Conservation (phyloP, 2,797 vertebrate species). For the Notolabrus celidotus region DNA sequence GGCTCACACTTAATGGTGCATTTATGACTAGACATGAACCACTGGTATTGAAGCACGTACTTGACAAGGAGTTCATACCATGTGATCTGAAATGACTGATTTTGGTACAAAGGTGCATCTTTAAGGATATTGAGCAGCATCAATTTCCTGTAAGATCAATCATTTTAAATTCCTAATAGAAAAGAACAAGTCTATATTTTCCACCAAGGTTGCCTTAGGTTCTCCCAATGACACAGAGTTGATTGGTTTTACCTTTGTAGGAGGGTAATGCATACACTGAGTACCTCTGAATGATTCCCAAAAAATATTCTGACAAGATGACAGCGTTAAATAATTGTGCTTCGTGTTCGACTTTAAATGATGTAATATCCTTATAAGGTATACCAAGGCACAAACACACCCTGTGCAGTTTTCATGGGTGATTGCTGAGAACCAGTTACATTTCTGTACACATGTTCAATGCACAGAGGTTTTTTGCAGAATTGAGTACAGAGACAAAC, state of each 20-base stretch:
- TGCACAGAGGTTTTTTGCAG: not conserved
- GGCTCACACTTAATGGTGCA: no score
- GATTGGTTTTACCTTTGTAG: not conserved
- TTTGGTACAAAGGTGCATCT: not conserved
- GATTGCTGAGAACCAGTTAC: no score
- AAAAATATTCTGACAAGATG: not conserved
- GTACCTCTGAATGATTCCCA: no score
- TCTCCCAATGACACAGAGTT: not conserved
- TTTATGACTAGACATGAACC: not conserved
- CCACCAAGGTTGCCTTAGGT: no score
- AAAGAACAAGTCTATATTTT: no score
- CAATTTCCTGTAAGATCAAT: not conserved
- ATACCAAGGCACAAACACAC: no score
- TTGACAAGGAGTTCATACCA: not conserved
- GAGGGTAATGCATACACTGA: not conserved
- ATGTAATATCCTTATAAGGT: no score
- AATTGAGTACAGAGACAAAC: constrained; percentile 5
- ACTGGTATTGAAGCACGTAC: not conserved
- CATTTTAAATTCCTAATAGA: no score
- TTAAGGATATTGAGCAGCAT: not conserved
- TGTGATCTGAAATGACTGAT: not conserved
- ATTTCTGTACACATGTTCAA: no score
- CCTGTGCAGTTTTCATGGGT: no score
- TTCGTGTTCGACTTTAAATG: no score
- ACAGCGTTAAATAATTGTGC: no score